A percentile compares a stretch with the other conserved stretches of the same genome.
These are phyloP conservation scores for Penaeus vannamei DNA, from an alignment of 1,140 invertebrate species.

Conservation along the genomic window DNA sequence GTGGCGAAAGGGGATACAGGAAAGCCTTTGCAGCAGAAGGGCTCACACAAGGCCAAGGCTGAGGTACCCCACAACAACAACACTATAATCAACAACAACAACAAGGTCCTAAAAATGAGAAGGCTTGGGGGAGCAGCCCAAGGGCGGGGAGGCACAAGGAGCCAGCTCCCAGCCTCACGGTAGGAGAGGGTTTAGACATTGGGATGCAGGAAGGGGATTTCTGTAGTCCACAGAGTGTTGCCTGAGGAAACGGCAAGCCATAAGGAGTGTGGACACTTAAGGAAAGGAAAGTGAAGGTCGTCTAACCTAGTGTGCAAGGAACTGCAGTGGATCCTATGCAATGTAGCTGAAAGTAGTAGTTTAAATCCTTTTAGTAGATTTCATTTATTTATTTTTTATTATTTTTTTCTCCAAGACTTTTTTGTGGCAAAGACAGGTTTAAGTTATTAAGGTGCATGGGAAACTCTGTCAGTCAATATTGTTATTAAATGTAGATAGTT, in stretches of 20 bases:
- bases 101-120: slow-evolving; percentile 51
- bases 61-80: slow-evolving; percentile 47
- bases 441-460: slow-evolving; percentile 21
- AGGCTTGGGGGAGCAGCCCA: slow-evolving; percentile 31
- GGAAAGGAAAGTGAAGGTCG: slow-evolving; percentile 17
- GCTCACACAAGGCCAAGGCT: background rate
- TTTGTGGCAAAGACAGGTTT: background rate
- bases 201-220: background rate
- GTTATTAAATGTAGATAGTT: slow-evolving; percentile 56
- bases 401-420: background rate
- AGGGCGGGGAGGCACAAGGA: slow-evolving; percentile 16
- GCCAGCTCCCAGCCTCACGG: slow-evolving; percentile 2
- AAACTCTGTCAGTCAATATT: slow-evolving; percentile 55
- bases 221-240: background rate
- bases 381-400: no score
- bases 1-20: background rate
- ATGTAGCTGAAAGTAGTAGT: slow-evolving; percentile 40
- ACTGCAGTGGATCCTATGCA: slow-evolving; percentile 56
- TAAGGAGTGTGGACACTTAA: slow-evolving; percentile 4
- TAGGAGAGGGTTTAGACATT: background rate
- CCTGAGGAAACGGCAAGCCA: background rate
- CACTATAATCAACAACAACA: slow-evolving; percentile 57
- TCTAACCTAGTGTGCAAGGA: slow-evolving; percentile 54
- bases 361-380: slow-evolving; percentile 53
- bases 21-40: background rate